Evolutionary conservation across 2,797 vertebrate species (phyloP).

Genomic region (Tenualosa thibaudeaui): DNA sequence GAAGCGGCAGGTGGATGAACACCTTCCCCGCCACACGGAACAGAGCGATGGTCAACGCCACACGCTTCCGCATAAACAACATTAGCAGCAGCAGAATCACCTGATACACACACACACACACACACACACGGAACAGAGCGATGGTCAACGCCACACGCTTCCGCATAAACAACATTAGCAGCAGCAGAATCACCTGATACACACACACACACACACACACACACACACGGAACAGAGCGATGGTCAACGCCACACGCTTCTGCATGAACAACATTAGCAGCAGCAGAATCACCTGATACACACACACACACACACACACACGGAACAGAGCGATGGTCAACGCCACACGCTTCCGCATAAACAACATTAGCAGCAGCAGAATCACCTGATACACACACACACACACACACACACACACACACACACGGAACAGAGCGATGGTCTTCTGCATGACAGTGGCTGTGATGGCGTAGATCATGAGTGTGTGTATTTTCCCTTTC

Average conservation of each 20-base stretch:
- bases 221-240: constrained; percentile 84
- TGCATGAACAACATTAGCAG: constrained; percentile 95
- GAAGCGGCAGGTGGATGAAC: constrained; percentile 90
- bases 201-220: neutral
- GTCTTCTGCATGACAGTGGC: too few relatives aligned
- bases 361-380: too few relatives aligned
- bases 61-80: constrained; percentile 94
- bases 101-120: constrained; percentile 61
- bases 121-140: constrained; percentile 91
- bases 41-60: constrained; percentile 93
- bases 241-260: constrained; percentile 91
- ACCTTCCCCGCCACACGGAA: constrained; percentile 97
- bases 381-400: neutral
- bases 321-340: too few relatives aligned
- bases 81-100: constrained; percentile 90
- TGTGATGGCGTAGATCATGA: too few relatives aligned
- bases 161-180: constrained; percentile 95
- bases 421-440: too few relatives aligned
- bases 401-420: neutral
- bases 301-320: neutral
- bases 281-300: constrained; percentile 83
- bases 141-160: constrained; percentile 93
- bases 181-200: constrained; percentile 85
- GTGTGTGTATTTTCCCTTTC: too few relatives aligned
- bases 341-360: too few relatives aligned